phyloP scores from a whole-genome alignment of 2,113 vertebrate genomes.

The Salvator merianae region DNA sequence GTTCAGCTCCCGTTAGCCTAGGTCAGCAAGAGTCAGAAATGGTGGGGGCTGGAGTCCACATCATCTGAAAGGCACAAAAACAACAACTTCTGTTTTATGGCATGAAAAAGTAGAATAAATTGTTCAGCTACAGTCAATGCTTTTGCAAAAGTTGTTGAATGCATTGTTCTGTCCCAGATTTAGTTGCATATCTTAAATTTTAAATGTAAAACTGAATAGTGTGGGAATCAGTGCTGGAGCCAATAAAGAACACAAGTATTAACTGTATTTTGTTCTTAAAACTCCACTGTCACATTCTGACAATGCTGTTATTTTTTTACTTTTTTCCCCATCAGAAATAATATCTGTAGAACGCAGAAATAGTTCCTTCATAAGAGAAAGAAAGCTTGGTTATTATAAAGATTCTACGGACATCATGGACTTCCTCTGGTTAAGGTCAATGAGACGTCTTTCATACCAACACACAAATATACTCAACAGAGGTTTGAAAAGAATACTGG shows the following conservation, averaged over 20 bases:
- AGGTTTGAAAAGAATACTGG: neutral
- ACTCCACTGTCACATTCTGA: conserved; percentile 7
- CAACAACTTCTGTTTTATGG: neutral
- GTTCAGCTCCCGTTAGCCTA: too few species aligned
- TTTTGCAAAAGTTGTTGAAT: neutral
- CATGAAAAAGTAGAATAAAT: neutral
- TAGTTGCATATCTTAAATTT: neutral
- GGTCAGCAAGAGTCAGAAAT: too few species aligned
- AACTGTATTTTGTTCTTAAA: neutral
- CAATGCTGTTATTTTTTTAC: neutral
- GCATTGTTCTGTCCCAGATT: neutral
- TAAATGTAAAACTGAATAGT: neutral
- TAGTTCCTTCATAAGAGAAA: conserved; percentile 9
- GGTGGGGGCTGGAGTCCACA: neutral
- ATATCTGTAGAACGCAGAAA: conserved; percentile 11
- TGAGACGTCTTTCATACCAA: neutral
- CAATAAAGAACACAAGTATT: neutral
- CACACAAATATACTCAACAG: neutral
- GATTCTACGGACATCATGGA: neutral
- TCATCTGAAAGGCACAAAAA: too few species aligned
- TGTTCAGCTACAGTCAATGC: neutral
- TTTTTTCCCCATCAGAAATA: conserved; percentile 6
- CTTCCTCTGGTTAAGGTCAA: neutral
- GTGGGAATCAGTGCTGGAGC: neutral
- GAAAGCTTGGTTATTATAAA: neutral